Percentiles rank a stretch among this genome's conserved stretches.
Conservation (phyloP, 2,113 vertebrate genomes). For the Seriola quinqueradiata region DNA sequence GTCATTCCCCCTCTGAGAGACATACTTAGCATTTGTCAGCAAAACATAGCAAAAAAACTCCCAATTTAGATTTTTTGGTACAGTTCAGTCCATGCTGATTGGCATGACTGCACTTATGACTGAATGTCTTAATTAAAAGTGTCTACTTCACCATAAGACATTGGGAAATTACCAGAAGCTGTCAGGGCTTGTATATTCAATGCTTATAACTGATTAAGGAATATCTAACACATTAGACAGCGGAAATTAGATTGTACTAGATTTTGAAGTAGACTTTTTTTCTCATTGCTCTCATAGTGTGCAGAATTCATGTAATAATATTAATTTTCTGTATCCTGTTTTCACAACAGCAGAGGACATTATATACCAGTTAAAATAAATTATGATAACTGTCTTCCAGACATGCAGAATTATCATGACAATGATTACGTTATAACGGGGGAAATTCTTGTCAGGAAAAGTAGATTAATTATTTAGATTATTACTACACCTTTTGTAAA, state of each 20-base stretch:
- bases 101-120: background rate
- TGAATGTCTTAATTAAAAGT: background rate
- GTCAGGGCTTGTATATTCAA: background rate
- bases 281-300: background rate
- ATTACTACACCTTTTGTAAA: background rate
- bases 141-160: background rate
- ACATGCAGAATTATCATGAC: background rate
- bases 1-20: constrained; percentile 35
- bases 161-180: background rate
- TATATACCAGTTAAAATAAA: background rate
- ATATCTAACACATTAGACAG: background rate
- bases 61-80: constrained; percentile 1
- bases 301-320: background rate
- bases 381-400: background rate
- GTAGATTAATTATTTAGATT: background rate
- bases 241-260: background rate
- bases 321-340: background rate
- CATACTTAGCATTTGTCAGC: constrained; percentile 12
- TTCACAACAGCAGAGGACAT: background rate
- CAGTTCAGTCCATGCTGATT: background rate
- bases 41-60: no score
- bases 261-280: background rate
- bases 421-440: background rate
- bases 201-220: background rate
- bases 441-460: constrained; percentile 3